These are phyloP conservation scores for Lamprologus callipterus DNA, from an alignment of 2,113 vertebrate genomes.

Conservation along the genomic window DNA sequence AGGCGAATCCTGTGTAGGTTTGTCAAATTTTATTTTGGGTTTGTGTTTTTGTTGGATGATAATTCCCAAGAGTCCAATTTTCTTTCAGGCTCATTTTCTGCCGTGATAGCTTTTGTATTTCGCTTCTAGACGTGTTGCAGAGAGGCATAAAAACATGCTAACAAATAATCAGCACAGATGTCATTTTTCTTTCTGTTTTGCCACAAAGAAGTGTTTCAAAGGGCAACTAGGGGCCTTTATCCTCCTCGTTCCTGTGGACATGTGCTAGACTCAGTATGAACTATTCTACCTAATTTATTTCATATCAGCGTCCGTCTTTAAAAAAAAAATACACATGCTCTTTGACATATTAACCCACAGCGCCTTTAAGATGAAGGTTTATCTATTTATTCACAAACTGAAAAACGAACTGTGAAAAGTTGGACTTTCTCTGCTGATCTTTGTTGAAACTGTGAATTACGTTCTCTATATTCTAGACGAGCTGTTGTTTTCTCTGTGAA, in stretches of 20 bases:
- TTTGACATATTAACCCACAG: not conserved
- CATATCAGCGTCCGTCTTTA: not conserved
- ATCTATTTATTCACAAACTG: not conserved
- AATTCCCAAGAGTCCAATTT: not conserved
- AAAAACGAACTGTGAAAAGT: not conserved
- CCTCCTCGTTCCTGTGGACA: not conserved
- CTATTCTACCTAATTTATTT: not conserved
- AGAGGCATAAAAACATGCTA: not conserved
- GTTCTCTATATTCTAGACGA: not conserved
- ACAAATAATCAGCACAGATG: not conserved
- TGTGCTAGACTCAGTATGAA: accelerated
- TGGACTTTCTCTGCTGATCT: not conserved
- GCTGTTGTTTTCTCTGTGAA: not conserved
- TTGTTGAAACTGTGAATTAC: not conserved
- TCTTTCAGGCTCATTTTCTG: not conserved
- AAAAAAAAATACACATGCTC: not conserved
- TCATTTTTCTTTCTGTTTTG: not conserved
- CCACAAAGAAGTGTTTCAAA: not conserved
- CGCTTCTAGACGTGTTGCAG: not conserved
- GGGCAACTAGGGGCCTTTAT: not conserved
- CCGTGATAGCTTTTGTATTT: not conserved
- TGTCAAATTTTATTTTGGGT: not conserved
- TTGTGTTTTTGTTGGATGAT: not conserved
- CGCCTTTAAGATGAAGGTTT: not conserved
- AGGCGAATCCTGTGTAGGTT: not conserved